phyloP scores from a whole-genome alignment of 2,888 invertebrate genomes.

The Geophilus truncorum region DNA sequence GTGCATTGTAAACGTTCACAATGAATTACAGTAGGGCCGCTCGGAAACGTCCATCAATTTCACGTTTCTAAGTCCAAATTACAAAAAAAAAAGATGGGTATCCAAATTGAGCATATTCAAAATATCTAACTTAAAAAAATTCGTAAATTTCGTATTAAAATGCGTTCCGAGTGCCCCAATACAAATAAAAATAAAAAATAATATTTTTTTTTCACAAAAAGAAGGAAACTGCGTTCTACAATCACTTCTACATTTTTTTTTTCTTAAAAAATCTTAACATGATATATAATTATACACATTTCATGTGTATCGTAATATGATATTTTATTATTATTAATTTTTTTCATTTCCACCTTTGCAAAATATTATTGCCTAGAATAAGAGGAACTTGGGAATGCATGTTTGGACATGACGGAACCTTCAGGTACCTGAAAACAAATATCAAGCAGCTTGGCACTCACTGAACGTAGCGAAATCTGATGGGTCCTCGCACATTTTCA shows the following conservation, averaged over 20 bases:
- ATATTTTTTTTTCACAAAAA: no score
- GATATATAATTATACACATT: constrained; percentile 31
- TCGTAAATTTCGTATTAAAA: neutral
- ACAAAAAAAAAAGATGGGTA: neutral
- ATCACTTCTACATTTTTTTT: constrained; percentile 3
- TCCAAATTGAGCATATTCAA: neutral
- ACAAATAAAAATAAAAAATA: neutral
- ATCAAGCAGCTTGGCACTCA: constrained; percentile 18
- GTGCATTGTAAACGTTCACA: constrained; percentile 15
- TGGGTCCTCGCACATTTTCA: constrained; percentile 33
- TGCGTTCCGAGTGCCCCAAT: neutral
- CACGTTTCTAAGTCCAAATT: neutral
- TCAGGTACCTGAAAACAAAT: constrained; percentile 33
- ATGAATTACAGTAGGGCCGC: neutral
- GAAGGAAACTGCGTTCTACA: neutral
- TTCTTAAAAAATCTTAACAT: constrained; percentile 6
- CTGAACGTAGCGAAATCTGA: constrained; percentile 33
- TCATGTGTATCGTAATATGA: constrained; percentile 30
- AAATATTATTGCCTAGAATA: constrained; percentile 32
- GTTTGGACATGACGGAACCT: constrained; percentile 30
- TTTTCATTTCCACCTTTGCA: neutral
- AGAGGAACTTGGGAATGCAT: constrained; percentile 34
- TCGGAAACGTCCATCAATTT: neutral
- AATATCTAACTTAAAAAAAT: neutral
- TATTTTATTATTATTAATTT: constrained; percentile 13